Evolutionary conservation across 2,113 vertebrate species (phyloP).

Genomic region (Sylvietta virens): DNA sequence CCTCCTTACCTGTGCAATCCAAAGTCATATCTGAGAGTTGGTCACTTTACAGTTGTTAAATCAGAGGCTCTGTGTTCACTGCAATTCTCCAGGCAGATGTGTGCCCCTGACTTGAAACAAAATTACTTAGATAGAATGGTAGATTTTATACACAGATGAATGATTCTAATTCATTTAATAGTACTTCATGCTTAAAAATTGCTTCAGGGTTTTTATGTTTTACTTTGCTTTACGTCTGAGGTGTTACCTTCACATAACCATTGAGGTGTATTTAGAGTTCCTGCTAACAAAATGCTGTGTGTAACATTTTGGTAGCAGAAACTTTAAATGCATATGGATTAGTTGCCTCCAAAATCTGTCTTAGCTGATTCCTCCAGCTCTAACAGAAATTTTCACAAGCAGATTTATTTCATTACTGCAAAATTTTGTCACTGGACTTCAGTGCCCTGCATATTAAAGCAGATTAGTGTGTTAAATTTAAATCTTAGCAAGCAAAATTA

Average conservation of each 20-base stretch:
- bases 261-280: background rate
- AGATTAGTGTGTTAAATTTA: background rate
- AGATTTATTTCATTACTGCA: background rate
- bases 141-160: background rate
- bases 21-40: background rate
- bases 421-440: background rate
- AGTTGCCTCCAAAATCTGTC: fast-evolving
- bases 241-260: background rate
- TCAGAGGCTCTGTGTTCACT: background rate
- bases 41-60: background rate
- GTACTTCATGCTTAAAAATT: background rate
- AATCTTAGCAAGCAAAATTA: background rate
- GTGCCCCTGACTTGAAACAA: background rate
- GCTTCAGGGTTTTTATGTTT: background rate
- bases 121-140: background rate
- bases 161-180: background rate
- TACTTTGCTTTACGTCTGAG: background rate
- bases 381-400: background rate
- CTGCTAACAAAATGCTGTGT: background rate
- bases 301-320: background rate
- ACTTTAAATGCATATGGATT: background rate
- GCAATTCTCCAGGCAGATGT: background rate
- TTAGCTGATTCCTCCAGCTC: background rate
- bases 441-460: background rate
- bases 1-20: background rate